Base-by-base conservation (phyloP, 2,888 invertebrate species). In the Spialia ferax region DNA sequence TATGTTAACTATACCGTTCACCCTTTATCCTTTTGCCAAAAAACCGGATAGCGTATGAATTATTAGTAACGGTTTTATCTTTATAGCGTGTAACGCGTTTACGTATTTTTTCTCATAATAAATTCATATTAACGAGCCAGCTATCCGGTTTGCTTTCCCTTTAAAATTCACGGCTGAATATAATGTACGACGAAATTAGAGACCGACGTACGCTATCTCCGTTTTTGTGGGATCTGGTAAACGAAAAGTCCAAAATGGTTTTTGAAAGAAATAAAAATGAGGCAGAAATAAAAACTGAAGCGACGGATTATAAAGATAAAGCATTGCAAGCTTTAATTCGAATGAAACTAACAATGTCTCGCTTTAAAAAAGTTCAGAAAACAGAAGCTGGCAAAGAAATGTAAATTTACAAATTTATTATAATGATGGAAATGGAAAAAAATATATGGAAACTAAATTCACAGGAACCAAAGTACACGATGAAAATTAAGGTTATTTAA, bases 31-130 rank as follows among this genome's bases (percentile, higher is more conserved):
- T 60, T 54, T 18, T 15, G 42, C 2, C 18, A 45, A 45, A 50
- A 57, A 64, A 60, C 26, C 54, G 60, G 65, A 35, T 61, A 61
- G 32, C 29, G 22, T 20, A 66, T 66, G 66, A 66, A 60, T 60
- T 66, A 66, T 66, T 66, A 66, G 60, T 66, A 45, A 55, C 60
- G 5, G n/a, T 26, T 52, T 59, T 61, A 67, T 67, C 67, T 67
- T 67, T 55, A 61, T 45, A 61, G 48, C 66, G 29, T 5, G 29
- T 60, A 61, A 67, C 55, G 55, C 60, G 67, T 67, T 66, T 54
- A 55, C 60, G 57, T 67, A 66, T 85, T 84, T 83, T 83, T 80
- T 77, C 66, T 71, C 73, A 74, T 75, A 70, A 74, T 73, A 75
- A 73, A 74, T 75, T 73, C 70, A 72, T 71, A 73, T 69, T 75